phyloP scores from a whole-genome alignment of 2,113 vertebrate genomes.

The Cryptotis parvus region DNA sequence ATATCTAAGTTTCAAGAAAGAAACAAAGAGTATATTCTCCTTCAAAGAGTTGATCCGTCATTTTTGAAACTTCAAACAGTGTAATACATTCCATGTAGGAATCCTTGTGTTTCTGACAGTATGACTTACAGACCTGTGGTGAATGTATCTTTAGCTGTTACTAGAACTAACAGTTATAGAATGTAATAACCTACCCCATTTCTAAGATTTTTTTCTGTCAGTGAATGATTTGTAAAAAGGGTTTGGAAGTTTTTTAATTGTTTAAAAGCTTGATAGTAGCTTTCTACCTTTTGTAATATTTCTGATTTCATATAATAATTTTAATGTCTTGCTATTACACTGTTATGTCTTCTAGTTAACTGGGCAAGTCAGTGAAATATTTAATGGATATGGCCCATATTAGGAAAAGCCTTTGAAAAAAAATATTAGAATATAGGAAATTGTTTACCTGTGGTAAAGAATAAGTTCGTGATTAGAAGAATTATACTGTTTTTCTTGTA shows the following conservation, averaged over 20 bases:
- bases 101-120: background rate
- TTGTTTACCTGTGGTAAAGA: conserved; percentile 69
- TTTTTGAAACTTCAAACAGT: conserved; percentile 17
- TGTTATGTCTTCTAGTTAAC: conserved; percentile 61
- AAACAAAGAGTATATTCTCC: background rate
- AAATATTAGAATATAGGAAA: conserved; percentile 66
- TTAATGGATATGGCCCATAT: conserved; percentile 27
- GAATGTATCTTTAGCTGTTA: conserved; percentile 12
- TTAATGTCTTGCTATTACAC: conserved; percentile 15
- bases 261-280: conserved; percentile 32
- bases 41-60: background rate
- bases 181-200: background rate
- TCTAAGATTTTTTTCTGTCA: conserved; percentile 50
- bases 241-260: conserved; percentile 33
- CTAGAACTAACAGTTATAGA: conserved; percentile 42
- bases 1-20: background rate
- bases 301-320: conserved; percentile 61
- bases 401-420: conserved; percentile 57
- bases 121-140: background rate
- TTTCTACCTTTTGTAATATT: conserved; percentile 74
- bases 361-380: conserved; percentile 36
- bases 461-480: conserved; percentile 64
- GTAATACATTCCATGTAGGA: background rate
- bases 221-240: background rate
- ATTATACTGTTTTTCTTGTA: conserved; percentile 74